Conservation (phyloP, 2,888 invertebrate genomes). For the Drosophila suboccidentalis region DNA sequence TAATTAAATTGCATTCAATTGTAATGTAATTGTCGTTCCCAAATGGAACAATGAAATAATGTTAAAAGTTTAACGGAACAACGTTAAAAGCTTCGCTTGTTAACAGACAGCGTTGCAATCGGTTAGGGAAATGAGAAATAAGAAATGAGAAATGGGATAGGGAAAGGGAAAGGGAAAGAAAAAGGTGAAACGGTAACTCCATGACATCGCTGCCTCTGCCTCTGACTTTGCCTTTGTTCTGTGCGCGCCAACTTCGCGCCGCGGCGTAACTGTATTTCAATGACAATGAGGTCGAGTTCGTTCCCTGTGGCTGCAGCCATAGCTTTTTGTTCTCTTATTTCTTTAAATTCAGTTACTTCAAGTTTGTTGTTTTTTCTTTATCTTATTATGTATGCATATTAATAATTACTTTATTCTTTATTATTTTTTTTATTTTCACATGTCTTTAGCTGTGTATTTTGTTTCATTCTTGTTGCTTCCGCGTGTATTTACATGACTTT, state of each 20-base stretch:
- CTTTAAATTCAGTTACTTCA: slow-evolving; percentile 31
- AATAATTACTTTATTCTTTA: slow-evolving; percentile 26
- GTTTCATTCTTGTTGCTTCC: slow-evolving; percentile 35
- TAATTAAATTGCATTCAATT: slow-evolving; percentile 32
- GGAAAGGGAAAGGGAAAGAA: slow-evolving; percentile 4
- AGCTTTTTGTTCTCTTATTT: slow-evolving; percentile 38
- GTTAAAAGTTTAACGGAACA: slow-evolving; percentile 48
- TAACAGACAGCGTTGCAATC: slow-evolving; percentile 22
- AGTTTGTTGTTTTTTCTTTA: slow-evolving; percentile 32
- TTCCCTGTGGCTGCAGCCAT: slow-evolving; percentile 31
- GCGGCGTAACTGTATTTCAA: slow-evolving; percentile 73
- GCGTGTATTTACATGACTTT: slow-evolving; percentile 27
- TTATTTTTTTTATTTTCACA: slow-evolving; percentile 31
- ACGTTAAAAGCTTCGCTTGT: slow-evolving; percentile 53
- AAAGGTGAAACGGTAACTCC: slow-evolving; percentile 50
- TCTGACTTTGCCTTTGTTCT: slow-evolving; percentile 34
- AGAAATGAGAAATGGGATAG: slow-evolving; percentile 6
- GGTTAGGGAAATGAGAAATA: slow-evolving; percentile 15
- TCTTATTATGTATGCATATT: slow-evolving; percentile 32
- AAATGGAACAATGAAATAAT: slow-evolving; percentile 40
- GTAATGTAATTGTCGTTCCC: slow-evolving; percentile 56
- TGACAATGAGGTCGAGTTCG: slow-evolving; percentile 72
- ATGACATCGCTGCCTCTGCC: slow-evolving; percentile 10
- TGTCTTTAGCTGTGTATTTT: slow-evolving; percentile 37
- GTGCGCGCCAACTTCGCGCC: slow-evolving; percentile 15